A percentile compares a stretch with the other conserved stretches of the same genome.
Conservation (phyloP, 2,888 invertebrate species). For the Lycia hirtaria region DNA sequence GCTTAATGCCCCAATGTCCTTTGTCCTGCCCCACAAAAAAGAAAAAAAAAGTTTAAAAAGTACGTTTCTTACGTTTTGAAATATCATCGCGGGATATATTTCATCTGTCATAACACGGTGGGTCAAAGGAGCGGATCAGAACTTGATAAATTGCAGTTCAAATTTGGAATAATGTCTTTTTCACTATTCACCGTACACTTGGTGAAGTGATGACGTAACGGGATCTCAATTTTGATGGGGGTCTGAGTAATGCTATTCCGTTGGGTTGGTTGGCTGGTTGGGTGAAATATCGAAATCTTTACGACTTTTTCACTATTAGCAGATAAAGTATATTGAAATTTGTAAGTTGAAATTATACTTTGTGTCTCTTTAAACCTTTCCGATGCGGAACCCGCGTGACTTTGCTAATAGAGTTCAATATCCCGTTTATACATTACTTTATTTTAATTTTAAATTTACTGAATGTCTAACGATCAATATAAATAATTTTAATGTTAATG, state of each 20-base stretch:
- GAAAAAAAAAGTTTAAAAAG: conserved; percentile 63
- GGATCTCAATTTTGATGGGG: conserved; percentile 61
- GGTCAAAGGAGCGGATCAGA: conserved; percentile 78
- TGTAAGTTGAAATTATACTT: too few relatives aligned
- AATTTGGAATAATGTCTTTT: conserved; percentile 85
- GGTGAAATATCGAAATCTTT: conserved; percentile 26
- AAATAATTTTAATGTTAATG: too few relatives aligned
- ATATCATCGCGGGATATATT: conserved; percentile 81
- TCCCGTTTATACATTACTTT: too few relatives aligned
- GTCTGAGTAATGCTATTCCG: conserved; percentile 43
- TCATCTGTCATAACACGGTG: conserved; percentile 84
- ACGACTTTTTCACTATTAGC: conserved; percentile 5
- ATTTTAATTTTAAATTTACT: too few relatives aligned
- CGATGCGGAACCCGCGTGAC: too few relatives aligned
- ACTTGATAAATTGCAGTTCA: conserved; percentile 83
- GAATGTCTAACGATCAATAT: too few relatives aligned
- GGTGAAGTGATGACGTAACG: conserved; percentile 75
- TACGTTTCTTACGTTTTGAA: conserved; percentile 69
- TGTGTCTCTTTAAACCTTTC: too few relatives aligned
- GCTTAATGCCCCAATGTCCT: conserved; percentile 48
- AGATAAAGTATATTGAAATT: too few relatives aligned
- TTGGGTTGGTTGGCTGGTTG: conserved; percentile 27
- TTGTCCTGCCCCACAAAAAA: conserved; percentile 51
- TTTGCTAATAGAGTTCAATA: too few relatives aligned
- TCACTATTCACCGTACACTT: conserved; percentile 70